A percentile compares a stretch with the other conserved stretches of the same genome.
phyloP scores from a whole-genome alignment of 2,797 vertebrate genomes.

The Leucoraja ocellata region DNA sequence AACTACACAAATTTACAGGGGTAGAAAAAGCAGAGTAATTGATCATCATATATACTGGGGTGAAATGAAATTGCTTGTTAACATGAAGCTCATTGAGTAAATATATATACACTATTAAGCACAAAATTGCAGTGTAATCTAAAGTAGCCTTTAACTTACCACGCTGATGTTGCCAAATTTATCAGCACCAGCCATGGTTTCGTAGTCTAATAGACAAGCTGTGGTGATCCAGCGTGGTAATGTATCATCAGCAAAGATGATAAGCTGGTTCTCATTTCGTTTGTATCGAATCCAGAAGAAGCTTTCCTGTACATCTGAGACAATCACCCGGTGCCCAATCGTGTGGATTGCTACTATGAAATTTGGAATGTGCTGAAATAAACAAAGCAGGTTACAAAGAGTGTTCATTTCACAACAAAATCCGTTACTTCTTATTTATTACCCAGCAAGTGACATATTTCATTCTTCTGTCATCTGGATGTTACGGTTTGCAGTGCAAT shows the following conservation, averaged over 20 bases:
- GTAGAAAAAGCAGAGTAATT: neutral
- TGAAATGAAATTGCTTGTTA: too few species aligned
- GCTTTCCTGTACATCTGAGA: slow-evolving; percentile 92
- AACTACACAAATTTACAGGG: neutral
- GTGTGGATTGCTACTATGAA: slow-evolving; percentile 88
- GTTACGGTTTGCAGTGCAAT: neutral
- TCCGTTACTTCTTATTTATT: neutral
- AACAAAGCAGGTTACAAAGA: neutral
- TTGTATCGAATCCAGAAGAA: slow-evolving; percentile 96
- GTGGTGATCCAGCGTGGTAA: slow-evolving; percentile 96
- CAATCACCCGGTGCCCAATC: slow-evolving; percentile 86
- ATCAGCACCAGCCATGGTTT: slow-evolving; percentile 92
- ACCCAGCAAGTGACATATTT: neutral
- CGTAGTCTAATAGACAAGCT: slow-evolving; percentile 86
- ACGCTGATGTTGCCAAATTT: slow-evolving; percentile 98
- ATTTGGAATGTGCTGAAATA: slow-evolving; percentile 81
- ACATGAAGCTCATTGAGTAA: too few species aligned
- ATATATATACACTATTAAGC: too few species aligned
- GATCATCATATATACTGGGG: too few species aligned
- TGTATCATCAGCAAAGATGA: slow-evolving; percentile 95
- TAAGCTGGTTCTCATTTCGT: slow-evolving; percentile 93
- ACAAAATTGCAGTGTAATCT: too few species aligned
- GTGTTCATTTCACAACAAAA: neutral
- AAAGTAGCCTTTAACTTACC: slow-evolving; percentile 60
- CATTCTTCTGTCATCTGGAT: neutral